phyloP scores from a whole-genome alignment of 53 echinoderm and acorn worm genomes.

The Luidia sarsii region DNA sequence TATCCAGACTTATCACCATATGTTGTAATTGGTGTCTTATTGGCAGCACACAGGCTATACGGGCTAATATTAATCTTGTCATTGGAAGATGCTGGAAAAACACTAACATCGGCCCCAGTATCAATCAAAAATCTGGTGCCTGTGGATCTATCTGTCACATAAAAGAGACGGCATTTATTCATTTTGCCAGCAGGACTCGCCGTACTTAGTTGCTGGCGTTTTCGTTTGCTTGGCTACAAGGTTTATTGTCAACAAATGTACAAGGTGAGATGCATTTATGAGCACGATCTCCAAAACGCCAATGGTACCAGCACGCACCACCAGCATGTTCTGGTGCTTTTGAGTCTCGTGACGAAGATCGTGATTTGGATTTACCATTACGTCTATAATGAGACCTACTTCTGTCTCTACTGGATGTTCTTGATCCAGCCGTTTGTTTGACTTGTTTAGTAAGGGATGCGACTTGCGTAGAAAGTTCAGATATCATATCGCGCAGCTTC shows the following conservation, averaged over 20 bases:
- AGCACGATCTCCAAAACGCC: background rate
- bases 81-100: background rate
- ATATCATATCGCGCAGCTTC: background rate
- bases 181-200: background rate
- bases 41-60: background rate
- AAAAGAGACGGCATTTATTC: background rate
- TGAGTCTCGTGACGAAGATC: background rate
- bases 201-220: slow-evolving; percentile 4
- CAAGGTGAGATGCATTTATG: background rate
- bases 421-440: background rate
- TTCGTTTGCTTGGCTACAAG: background rate
- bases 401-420: background rate
- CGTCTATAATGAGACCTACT: background rate
- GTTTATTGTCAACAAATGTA: background rate
- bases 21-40: slow-evolving; percentile 44
- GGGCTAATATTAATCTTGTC: background rate
- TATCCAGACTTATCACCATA: slow-evolving; percentile 54
- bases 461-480: background rate
- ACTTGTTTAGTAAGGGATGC: background rate
- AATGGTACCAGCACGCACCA: slow-evolving; percentile 3
- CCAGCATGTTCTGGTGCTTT: background rate
- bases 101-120: slow-evolving; percentile 23
- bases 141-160: background rate
- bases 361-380: background rate
- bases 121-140: slow-evolving; percentile 12